phyloP scores from a whole-genome alignment of 2,888 invertebrate species.

The Apoda limacodes region DNA sequence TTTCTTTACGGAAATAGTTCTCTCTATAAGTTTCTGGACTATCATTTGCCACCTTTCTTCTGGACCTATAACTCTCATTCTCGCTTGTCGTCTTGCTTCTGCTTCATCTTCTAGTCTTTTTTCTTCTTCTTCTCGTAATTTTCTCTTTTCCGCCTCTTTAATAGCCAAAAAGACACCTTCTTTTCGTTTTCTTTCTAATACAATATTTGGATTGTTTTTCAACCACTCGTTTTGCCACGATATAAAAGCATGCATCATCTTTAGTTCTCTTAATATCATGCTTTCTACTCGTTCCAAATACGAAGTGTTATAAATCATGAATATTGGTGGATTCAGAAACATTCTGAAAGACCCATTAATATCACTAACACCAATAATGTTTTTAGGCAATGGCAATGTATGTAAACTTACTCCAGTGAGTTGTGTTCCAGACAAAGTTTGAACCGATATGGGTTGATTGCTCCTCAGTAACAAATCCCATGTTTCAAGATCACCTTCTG shows the following conservation, averaged over 20 bases:
- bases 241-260: slow-evolving; percentile 58
- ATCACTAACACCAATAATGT: slow-evolving; percentile 76
- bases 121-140: slow-evolving; percentile 47
- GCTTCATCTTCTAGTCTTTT: slow-evolving; percentile 58
- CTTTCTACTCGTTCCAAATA: slow-evolving; percentile 49
- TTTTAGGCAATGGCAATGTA: slow-evolving; percentile 63
- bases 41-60: slow-evolving; percentile 72
- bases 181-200: slow-evolving; percentile 48
- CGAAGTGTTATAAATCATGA: slow-evolving; percentile 49
- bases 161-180: slow-evolving; percentile 51
- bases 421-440: slow-evolving; percentile 75
- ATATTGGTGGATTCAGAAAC: slow-evolving; percentile 68
- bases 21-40: slow-evolving; percentile 74
- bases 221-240: slow-evolving; percentile 74
- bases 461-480: slow-evolving; percentile 83
- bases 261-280: slow-evolving; percentile 65
- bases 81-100: slow-evolving; percentile 54
- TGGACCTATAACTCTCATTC: slow-evolving; percentile 46
- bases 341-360: slow-evolving; percentile 76
- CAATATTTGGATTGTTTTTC: slow-evolving; percentile 42
- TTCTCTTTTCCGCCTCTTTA: slow-evolving; percentile 51
- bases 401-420: slow-evolving; percentile 75
- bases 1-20: slow-evolving; percentile 73
- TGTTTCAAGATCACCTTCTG: slow-evolving; percentile 81
- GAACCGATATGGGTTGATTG: slow-evolving; percentile 75